phyloP scores from a whole-genome alignment of 2,113 vertebrate species.

The Xiphophorus couchianus region DNA sequence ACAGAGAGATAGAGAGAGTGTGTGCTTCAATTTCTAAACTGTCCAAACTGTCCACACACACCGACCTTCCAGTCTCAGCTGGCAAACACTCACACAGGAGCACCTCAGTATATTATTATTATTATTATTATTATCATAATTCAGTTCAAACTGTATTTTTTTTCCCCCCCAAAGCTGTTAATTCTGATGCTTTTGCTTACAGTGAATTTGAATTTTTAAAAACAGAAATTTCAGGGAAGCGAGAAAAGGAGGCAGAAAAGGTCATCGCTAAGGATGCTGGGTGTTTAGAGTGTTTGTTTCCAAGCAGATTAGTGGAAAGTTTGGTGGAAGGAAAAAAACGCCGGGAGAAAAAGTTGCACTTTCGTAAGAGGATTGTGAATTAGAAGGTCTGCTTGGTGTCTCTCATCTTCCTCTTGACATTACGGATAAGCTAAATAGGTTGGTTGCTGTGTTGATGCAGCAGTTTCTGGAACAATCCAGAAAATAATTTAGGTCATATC shows the following conservation, averaged over 20 bases:
- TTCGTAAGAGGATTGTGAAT: not conserved
- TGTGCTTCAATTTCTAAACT: slow-evolving; percentile 10
- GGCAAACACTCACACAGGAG: no score
- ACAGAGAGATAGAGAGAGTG: slow-evolving; percentile 21
- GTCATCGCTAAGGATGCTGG: not conserved
- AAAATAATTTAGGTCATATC: not conserved
- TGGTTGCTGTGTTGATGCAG: not conserved
- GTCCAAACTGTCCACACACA: slow-evolving; percentile 17
- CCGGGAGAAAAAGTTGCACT: not conserved
- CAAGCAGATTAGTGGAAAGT: not conserved
- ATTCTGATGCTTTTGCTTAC: no score
- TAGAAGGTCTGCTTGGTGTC: not conserved
- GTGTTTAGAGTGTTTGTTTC: no score
- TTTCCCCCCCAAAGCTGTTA: no score
- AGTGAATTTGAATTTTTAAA: no score
- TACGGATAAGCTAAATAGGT: not conserved
- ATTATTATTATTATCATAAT: no score
- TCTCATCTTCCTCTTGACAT: not conserved
- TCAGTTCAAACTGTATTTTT: no score
- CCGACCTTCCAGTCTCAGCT: not conserved
- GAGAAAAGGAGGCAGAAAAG: slow-evolving; percentile 18
- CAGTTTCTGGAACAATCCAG: not conserved
- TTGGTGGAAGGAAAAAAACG: not conserved
- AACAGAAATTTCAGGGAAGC: no score
- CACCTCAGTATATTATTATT: no score